Base-by-base conservation (phyloP, 2,113 vertebrate species). In the Ptilonorhynchus violaceus region DNA sequence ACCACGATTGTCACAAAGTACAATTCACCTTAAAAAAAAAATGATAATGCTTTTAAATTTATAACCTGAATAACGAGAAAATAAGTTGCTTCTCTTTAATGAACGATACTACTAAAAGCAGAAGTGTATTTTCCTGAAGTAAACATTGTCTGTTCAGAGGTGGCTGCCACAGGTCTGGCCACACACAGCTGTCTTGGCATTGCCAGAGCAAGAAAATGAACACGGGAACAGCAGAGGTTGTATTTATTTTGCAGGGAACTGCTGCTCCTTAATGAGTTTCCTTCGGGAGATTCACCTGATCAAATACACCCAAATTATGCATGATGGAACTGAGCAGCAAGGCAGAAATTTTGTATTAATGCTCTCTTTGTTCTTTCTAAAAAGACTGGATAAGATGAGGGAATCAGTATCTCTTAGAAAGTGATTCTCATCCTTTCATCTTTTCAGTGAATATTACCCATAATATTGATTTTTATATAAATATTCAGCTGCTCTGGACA, bases 141-240 rank as follows among this genome's bases (percentile, higher is more conserved):
- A 31, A 74, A 62, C 3, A 0, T 1, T 6, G 21, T 15, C 9
- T 35, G 22, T 44, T 89, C 82, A 39, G 24, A 74, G 27, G 37
- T 8, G 66, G 63, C 6, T 56, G 17, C 11, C 33, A 24, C 44
- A 44, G 20, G 19, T 52, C 50, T 74, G 49, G 52, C 52, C n/a
- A 63, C 80, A 47, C 0, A 0, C 24, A 58, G 31, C n/a, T 28
- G 18, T 13, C n/a, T 42, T 41, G 20, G n/a, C 56, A 88, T 2
- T 9, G 31, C 37, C 62, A 70, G 28, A 6, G 18, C 24, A 58
- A 85, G 13, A 23, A 35, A 23, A 9, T 1, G 23, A 82, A 49
- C 9, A 24, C 7, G 12, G 44, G 24, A 78, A 25, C 6, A 46
- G 15, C 83, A 92, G 5, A 67, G 30, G 4, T 6, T 24, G 3